Evolutionary conservation across 1,140 invertebrate genomes (phyloP), one percentile per base, ranked within the genome.

Genomic region (Lethocerus indicus): DNA sequence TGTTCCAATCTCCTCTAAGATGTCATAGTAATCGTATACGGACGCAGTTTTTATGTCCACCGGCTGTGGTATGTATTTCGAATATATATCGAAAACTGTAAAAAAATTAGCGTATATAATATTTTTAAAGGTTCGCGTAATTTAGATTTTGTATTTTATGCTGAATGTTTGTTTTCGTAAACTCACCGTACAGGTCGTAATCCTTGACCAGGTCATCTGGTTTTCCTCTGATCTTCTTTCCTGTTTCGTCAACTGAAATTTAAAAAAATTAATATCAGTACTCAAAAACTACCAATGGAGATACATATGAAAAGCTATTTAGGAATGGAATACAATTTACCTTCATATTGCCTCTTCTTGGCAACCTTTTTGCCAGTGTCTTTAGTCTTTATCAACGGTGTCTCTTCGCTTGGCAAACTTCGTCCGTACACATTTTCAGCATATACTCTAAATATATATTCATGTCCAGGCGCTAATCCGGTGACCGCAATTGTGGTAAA

Each of bases 21-120:
- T 97, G 60, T 98, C 95, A 63, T 99, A 99, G 60, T 86, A 84
- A 62, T 98, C 94, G 62, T 97, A 96, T 0, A 98, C 90, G 52
- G 87, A 95, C 48, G 81, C 82, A 1, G 81, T 82, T 62, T 90
- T 94, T 56, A 98, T 89, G 59, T 97, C 91, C 21, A 97, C 93
- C 0, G 93, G 90, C 62, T 95, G 87, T 14, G 93, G 92, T 46
- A 93, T 83, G 57, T 90, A 94, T 64, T 95, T 95, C 58, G 90
- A 90, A 71, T 94, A 98, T 39, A 97, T 83, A 60, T 98, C 92
- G 61, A 96, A 91, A 4, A 97, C 93, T 75, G 56, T 28, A 67
- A 63, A 48, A 49, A 29, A 57, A 57, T 46, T 47, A 47, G 42
- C 29, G 25, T 54, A 32, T 18, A 37, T 18, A 24, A 7, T 42